A percentile compares a stretch with the other conserved stretches of the same genome.
phyloP scores from a whole-genome alignment of 2,888 invertebrate genomes.

The Cryptus viduatorius region DNA sequence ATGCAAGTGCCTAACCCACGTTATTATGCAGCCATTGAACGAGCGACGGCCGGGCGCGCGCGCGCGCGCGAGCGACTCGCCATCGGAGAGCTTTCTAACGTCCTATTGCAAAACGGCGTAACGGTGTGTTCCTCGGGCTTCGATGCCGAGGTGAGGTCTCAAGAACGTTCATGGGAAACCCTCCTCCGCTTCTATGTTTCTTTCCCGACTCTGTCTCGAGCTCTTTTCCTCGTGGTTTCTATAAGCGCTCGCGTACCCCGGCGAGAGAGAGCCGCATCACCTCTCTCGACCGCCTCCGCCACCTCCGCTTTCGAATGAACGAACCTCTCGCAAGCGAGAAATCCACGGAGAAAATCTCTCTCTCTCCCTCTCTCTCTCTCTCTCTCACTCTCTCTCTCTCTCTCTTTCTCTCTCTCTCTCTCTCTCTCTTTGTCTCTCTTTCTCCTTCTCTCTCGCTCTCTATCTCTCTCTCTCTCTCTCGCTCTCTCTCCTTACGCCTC shows the following conservation, averaged over 20 bases:
- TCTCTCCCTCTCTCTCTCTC: conserved; percentile 26
- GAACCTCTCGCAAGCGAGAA: conserved; percentile 32
- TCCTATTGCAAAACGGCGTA: conserved; percentile 64
- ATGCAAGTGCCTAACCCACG: conserved; percentile 50
- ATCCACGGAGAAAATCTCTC: conserved; percentile 27
- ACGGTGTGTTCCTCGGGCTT: conserved; percentile 35
- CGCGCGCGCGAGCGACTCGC: conserved; percentile 46
- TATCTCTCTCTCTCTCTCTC: conserved; percentile 22
- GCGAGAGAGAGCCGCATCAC: conserved; percentile 29
- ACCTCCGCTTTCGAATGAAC: conserved; percentile 55
- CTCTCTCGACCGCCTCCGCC: conserved; percentile 55
- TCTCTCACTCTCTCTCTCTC: conserved; percentile 45
- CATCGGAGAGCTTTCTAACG: conserved; percentile 66
- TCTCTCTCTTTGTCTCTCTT: too few species aligned
- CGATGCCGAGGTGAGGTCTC: conserved; percentile 26
- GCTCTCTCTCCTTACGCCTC: conserved; percentile 32
- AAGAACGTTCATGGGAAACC: conserved; percentile 57
- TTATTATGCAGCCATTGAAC: conserved; percentile 61
- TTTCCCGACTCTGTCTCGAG: conserved; percentile 2
- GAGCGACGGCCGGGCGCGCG: conserved; percentile 20
- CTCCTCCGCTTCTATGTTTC: conserved; percentile 37
- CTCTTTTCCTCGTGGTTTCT: conserved; percentile 2
- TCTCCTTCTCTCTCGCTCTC: too few species aligned
- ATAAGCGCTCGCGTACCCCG: background rate
- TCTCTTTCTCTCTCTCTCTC: too few species aligned